Evolutionary conservation across 23 tunicate species (phyloP), one percentile per base, ranked within the genome.

Genomic region (Aplidium turbinatum): DNA sequence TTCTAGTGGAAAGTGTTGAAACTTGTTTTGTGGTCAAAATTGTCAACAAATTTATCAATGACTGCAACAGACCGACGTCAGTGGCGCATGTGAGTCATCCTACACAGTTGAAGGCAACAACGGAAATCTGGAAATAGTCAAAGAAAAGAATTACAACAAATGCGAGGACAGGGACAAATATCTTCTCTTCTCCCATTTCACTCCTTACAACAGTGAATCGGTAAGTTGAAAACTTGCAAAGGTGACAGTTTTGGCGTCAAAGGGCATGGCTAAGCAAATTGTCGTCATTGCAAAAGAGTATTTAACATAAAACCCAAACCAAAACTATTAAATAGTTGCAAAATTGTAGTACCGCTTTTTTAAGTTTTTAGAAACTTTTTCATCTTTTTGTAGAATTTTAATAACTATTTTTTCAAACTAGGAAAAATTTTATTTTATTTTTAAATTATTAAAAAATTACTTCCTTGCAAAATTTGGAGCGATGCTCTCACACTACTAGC

Each of bases 11-110:
- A n/a, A n/a, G n/a, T n/a, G n/a, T n/a, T n/a, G n/a, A n/a, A n/a
- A n/a, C n/a, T n/a, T n/a, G n/a, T n/a, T n/a, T n/a, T n/a, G n/a
- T n/a, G n/a, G n/a, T n/a, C n/a, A n/a, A n/a, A n/a, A n/a, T n/a
- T n/a, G n/a, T n/a, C n/a, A n/a, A n/a, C n/a, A n/a, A n/a, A n/a
- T n/a, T n/a, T n/a, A n/a, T n/a, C n/a, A n/a, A n/a, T n/a, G n/a
- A n/a, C n/a, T n/a, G n/a, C n/a, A n/a, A n/a, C n/a, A 90, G 97
- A 53, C 74, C 57, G 97, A 90, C 51, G 89, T 90, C 39, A 54
- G 71, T 39, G 97, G 97, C 2, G 61, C 69, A 1, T 90, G 97
- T 47, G 84, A 82, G 63, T 71, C 85, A 31, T 50, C 47, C 30
- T 82, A 82, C 38, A 60, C 32, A 21, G 88, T 87, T 19, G 33